Percentiles rank a stretch among this genome's conserved stretches.
These are phyloP conservation scores for Aythya baeri DNA, from an alignment of 2,113 vertebrate genomes.

Conservation along the genomic window DNA sequence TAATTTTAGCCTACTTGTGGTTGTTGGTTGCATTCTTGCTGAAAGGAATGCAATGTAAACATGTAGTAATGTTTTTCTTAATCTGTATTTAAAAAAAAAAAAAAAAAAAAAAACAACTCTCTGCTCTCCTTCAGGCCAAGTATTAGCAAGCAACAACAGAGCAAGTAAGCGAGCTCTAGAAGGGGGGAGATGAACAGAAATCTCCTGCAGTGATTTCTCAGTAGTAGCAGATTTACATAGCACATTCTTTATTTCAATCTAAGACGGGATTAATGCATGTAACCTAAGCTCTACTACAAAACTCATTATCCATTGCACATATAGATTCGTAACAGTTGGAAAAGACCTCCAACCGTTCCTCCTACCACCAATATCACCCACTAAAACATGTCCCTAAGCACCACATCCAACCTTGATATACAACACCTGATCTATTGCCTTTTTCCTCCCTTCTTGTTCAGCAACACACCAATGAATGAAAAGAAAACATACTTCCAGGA, in stretches of 20 bases:
- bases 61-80: background rate
- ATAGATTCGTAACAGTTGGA: too few species aligned
- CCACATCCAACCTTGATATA: background rate
- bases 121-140: background rate
- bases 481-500: background rate
- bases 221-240: background rate
- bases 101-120: too few species aligned
- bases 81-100: background rate
- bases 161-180: background rate
- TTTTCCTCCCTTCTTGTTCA: background rate
- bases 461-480: background rate
- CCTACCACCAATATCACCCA: too few species aligned
- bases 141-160: background rate
- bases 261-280: background rate
- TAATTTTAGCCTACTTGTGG: background rate
- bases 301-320: too few species aligned
- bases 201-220: background rate
- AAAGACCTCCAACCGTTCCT: too few species aligned
- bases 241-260: background rate
- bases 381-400: too few species aligned
- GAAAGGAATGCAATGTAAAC: background rate
- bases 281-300: background rate
- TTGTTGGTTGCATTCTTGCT: background rate
- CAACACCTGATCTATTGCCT: background rate
- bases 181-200: background rate